A percentile compares a stretch with the other conserved stretches of the same genome.
These are phyloP conservation scores for Liodrosophila aerea DNA, from an alignment of 2,888 invertebrate species.

Conservation along the genomic window DNA sequence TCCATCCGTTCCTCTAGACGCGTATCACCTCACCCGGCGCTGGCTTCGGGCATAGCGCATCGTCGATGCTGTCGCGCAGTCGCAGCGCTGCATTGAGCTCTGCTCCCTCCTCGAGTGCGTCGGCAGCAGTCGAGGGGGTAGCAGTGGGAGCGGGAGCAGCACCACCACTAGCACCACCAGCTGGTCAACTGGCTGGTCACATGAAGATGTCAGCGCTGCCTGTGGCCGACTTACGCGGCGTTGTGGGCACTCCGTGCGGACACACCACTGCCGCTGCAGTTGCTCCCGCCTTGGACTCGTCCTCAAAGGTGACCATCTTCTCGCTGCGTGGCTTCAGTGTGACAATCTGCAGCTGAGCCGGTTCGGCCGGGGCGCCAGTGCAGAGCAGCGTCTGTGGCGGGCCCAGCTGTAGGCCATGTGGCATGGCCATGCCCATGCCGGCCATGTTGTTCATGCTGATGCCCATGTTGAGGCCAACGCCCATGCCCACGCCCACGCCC, in stretches of 20 bases:
- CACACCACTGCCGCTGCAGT: constrained; percentile 58
- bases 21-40: constrained; percentile 82
- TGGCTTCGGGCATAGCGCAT: constrained; percentile 76
- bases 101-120: constrained; percentile 32
- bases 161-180: too few species aligned
- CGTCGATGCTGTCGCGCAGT: constrained; percentile 70
- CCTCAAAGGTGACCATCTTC: constrained; percentile 92
- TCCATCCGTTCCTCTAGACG: constrained; percentile 74
- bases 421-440: constrained; percentile 69
- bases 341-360: constrained; percentile 79
- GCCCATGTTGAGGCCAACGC: constrained; percentile 74
- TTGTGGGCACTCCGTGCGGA: constrained; percentile 82
- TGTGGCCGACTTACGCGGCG: constrained; percentile 81
- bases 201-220: constrained; percentile 87
- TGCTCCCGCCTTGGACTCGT: constrained; percentile 83
- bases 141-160: too few species aligned
- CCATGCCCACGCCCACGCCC: constrained; percentile 43
- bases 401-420: constrained; percentile 76
- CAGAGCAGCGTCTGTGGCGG: constrained; percentile 80
- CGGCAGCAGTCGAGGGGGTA: neutral
- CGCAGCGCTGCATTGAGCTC: constrained; percentile 69
- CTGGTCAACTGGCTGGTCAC: constrained; percentile 84
- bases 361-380: constrained; percentile 9
- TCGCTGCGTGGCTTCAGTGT: constrained; percentile 85
- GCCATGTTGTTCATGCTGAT: constrained; percentile 43